Evolutionary conservation across 2,113 vertebrate species (phyloP), one percentile per base, ranked within the genome.

Genomic region (Orientallactaga bullata): DNA sequence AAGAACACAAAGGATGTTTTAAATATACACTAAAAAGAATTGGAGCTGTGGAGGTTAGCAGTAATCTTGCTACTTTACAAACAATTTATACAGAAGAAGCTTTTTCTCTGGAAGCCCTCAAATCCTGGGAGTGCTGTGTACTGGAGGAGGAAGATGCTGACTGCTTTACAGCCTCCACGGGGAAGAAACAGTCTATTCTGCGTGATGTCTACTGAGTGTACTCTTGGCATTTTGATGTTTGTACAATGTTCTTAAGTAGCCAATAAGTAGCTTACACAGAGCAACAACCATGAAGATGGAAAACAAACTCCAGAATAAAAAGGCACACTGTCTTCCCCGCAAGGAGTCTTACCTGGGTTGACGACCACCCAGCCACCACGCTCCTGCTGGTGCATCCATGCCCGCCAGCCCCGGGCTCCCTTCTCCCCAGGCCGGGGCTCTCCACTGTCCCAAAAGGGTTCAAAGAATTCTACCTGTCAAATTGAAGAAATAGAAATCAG

Each of bases 371-470:
- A 99, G 80, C 99, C 99, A n/a, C 99, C 99, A 88, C 98, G 98
- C 94, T 99, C 99, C 97, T 99, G 99, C 97, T 99, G 99, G 73
- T 98, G 98, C 99, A 99, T 99, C 99, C 99, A 99, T 0, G 99
- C 98, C 84, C 98, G 98, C 99, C 99, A 99, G 73, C 99, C 99
- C 84, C 98, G 98, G 78, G 99, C 99, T 1, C 98, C 99, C 82
- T 98, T 97, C 98, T 99, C 99, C 81, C 99, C 99, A 42, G 99
- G 97, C 55, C 99, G 98, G 32, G 99, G 98, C 93, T 99, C 99
- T 79, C 99, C 99, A 0, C 99, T 99, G 97, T 99, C 99, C 99
- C 99, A 99, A 79, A 99, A 99, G 0, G 99, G 98, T 97, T 99
- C 99, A 95, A 99, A 99, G 98, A 99, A 99, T 47, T 99, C 99